Evolutionary conservation across 2,888 invertebrate species (phyloP).

Genomic region (Oscheius sp.): DNA sequence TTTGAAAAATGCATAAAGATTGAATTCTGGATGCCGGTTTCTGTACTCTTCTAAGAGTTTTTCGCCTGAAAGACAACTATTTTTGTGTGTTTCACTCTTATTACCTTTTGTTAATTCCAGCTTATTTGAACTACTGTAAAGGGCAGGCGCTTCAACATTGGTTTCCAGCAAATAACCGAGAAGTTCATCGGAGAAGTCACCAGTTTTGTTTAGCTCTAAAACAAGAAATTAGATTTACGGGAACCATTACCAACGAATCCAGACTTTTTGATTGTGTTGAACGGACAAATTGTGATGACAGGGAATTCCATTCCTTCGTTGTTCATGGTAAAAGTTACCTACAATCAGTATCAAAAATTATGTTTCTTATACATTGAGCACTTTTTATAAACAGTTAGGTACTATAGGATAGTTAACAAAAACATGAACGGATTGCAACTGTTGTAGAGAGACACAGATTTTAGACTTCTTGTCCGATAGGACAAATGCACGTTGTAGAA

Average conservation of each 20-base stretch:
- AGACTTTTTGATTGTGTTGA: conserved; percentile 61
- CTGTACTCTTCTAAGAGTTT: conserved; percentile 43
- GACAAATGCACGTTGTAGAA: no score
- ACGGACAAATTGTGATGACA: conserved; percentile 67
- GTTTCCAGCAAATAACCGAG: conserved; percentile 62
- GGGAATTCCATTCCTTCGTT: conserved; percentile 67
- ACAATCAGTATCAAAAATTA: conserved; percentile 8
- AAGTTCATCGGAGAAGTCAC: conserved; percentile 57
- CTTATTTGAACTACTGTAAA: conserved; percentile 41
- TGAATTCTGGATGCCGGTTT: conserved; percentile 48
- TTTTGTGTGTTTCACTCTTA: background rate
- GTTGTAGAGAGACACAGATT: no score
- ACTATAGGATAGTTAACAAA: no score
- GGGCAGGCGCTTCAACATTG: conserved; percentile 51
- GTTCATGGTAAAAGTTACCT: conserved; percentile 67
- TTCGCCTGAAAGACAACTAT: conserved; percentile 40
- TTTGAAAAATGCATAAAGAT: conserved; percentile 47
- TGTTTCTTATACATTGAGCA: background rate
- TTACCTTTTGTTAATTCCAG: conserved; percentile 20
- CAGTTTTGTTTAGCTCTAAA: conserved; percentile 54
- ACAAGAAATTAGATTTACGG: background rate
- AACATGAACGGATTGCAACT: no score
- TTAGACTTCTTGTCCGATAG: no score
- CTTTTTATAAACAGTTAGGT: no score
- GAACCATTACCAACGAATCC: conserved; percentile 42